Base-by-base conservation (phyloP, 2,888 invertebrate genomes). In the Laothoe populi region DNA sequence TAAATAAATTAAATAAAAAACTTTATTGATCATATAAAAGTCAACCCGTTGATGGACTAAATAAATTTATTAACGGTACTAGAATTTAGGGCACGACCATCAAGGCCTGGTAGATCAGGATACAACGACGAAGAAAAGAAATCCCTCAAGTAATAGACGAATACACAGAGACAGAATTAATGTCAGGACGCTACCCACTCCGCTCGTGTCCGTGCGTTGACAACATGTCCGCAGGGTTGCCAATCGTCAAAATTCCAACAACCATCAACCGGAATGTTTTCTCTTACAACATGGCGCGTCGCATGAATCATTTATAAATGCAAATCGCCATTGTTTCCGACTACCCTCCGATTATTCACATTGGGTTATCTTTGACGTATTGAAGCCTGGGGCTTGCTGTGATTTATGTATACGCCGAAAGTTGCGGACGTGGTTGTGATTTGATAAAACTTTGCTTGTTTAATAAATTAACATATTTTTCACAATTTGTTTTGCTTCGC, bases 261-360 rank as follows among this genome's bases (percentile, higher is more conserved):
- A 64, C 76, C 76, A 78, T 81, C 78, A 75, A 70, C 68, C 65
- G 63, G 67, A 75, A 78, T 82, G 84, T 85, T 86, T 84, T 82
- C 84, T 82, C 82, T 77, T 77, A 77, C 79, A 83, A 82, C 83
- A 81, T 75, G 78, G 75, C 70, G 69, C 73, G 70, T 69, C 69
- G 67, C 84, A 87, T 88, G 87, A 88, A 88, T 88, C 86, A 88
- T 88, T 87, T 86, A 88, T 88, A 83, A 84, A 87, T 87, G 87
- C 84, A 87, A 86, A 86, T 86, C 78, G 74, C 79, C 72, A 80
- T 83, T 83, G 85, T 85, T 86, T 74, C 76, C 81, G 82, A 83
- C 82, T 81, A 80, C 71, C 79, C 77, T 72, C 77, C 85, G 86
- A 85, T 87, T 84, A 84, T 86, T 84, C 86, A 82, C 85, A 82